Evolutionary conservation across 1,140 invertebrate species (phyloP).

Genomic region (Heliothis virescens): DNA sequence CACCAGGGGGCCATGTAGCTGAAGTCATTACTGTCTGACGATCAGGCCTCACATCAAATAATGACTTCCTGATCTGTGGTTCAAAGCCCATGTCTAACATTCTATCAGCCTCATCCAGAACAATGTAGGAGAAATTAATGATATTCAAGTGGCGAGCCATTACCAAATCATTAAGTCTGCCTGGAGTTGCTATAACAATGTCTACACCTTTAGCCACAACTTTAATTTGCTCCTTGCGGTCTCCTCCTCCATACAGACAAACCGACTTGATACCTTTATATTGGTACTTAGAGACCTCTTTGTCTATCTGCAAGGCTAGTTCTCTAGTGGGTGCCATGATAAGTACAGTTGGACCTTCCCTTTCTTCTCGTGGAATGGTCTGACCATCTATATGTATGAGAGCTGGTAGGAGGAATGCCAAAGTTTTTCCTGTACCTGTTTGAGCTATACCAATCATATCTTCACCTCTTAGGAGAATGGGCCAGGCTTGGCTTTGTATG

Average conservation of each 20-base stretch:
- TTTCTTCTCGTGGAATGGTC: constrained; percentile 88
- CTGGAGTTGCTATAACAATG: constrained; percentile 96
- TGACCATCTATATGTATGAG: constrained; percentile 96
- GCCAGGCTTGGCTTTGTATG: constrained; percentile 97
- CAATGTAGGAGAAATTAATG: constrained; percentile 93
- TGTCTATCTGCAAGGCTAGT: constrained; percentile 96
- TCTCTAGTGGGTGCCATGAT: constrained; percentile 96
- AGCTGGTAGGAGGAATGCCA: constrained; percentile 96
- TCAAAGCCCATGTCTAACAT: constrained; percentile 96
- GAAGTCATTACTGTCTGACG: constrained; percentile 95
- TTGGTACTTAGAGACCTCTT: constrained; percentile 94
- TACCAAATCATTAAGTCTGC: constrained; percentile 94
- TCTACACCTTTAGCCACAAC: constrained; percentile 91
- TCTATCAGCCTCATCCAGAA: constrained; percentile 96
- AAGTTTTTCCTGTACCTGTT: constrained; percentile 96
- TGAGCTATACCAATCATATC: constrained; percentile 98
- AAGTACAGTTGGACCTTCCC: constrained; percentile 94
- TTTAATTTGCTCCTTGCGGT: constrained; percentile 91
- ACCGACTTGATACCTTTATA: constrained; percentile 94
- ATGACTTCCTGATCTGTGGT: constrained; percentile 93
- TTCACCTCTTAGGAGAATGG: constrained; percentile 93
- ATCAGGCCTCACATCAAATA: constrained; percentile 92
- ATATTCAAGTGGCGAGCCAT: constrained; percentile 89
- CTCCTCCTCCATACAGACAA: constrained; percentile 96
- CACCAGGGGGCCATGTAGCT: constrained; percentile 95